Base-by-base conservation (phyloP, 2,888 invertebrate species). In the Siphonodentalium dalli region DNA sequence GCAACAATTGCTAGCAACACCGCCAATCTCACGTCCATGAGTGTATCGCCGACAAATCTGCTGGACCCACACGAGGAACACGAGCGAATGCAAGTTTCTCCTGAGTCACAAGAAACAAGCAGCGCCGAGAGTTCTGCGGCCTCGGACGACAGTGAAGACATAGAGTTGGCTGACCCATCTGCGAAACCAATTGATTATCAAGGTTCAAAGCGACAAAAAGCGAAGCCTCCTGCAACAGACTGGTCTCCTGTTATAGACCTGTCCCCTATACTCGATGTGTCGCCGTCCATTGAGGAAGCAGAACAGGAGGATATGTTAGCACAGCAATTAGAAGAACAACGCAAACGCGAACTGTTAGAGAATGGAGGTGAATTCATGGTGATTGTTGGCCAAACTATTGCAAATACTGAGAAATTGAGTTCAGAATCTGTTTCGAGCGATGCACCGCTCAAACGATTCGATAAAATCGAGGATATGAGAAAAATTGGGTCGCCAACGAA, bases 181-280 rank as follows among this genome's bases (percentile, higher is more conserved):
- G 66, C 74, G 20, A 79, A 79, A 52, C 59, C 69, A 9, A 79
- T 79, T 26, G 79, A 79, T 55, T 75, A 74, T 53, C 77, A 78
- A 50, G 71, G 72, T n/a, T 66, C 69, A 21, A 77, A 77, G 58
- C 58, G 79, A 26, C 78, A 78, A 59, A 78, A 78, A 47, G 75
- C 68, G 0, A 58, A 75, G 20, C 79, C 79, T 0, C 73, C 79
- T 5, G 71, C 72, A 6, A 73, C 74, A 0, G 79, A 80, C 63
- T 83, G 83, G 83, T 83, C 83, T 0, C 83, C 83, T 3, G 79
- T 82, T 7, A 80, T 79, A 28, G 83, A 83, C 48, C 68, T 83
- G 3, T 83, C 83, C 2, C 83, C 83, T 1, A 83, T 83, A 29
- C 43, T 82, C 27, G 83, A 83, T 62, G 83, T 82, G 3, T 82